Conservation (phyloP, 2,888 invertebrate genomes). For the Agrotis clavis region DNA sequence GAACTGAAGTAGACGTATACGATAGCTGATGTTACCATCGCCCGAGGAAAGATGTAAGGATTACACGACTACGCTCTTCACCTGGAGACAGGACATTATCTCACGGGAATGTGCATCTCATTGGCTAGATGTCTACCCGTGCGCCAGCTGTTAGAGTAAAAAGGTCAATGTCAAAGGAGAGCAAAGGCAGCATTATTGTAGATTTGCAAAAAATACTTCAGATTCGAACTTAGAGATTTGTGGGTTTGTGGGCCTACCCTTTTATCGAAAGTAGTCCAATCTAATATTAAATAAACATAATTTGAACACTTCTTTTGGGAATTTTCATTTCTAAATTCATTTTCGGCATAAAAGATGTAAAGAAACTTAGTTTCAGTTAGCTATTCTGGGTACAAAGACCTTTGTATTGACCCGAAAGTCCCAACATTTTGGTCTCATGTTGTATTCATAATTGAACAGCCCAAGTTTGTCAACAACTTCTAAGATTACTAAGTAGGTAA, state of each 20-base stretch:
- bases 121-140: no score
- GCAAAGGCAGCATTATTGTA: no score
- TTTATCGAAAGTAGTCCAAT: constrained; percentile 12
- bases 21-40: background rate
- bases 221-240: background rate
- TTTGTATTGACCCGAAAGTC: constrained; percentile 41
- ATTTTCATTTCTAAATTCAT: background rate
- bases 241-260: constrained; percentile 7
- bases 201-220: background rate
- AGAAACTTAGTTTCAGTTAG: constrained; percentile 27
- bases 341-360: constrained; percentile 5
- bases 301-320: constrained; percentile 3
- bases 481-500: constrained; percentile 12
- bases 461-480: constrained; percentile 42
- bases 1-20: background rate
- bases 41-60: no score
- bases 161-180: no score
- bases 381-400: constrained; percentile 13
- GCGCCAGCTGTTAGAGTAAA: no score
- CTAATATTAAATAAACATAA: constrained; percentile 21
- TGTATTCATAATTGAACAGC: constrained; percentile 45
- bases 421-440: constrained; percentile 29
- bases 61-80: no score
- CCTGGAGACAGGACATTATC: no score
- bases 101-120: no score